Evolutionary conservation across 1,140 invertebrate genomes (phyloP).

Genomic region (Pseudomyrmex concolor): DNA sequence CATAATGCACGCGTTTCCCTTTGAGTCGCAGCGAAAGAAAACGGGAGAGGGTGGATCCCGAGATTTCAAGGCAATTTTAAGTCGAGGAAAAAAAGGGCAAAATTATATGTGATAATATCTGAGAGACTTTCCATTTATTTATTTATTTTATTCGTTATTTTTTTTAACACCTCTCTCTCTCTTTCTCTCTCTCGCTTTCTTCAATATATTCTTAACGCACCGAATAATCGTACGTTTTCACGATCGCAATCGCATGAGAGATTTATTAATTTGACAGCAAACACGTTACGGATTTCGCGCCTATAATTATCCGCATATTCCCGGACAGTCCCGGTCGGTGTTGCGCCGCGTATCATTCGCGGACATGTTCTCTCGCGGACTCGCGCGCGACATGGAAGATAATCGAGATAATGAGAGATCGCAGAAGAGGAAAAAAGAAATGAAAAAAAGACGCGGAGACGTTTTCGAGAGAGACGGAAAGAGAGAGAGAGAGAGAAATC

Average conservation of each 20-base stretch:
- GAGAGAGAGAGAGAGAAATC: constrained; percentile 11
- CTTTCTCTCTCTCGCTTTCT: background rate
- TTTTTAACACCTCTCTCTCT: background rate
- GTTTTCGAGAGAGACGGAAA: constrained; percentile 29
- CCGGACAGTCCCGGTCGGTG: background rate
- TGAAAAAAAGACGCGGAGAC: constrained; percentile 3
- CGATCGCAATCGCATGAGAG: constrained; percentile 11
- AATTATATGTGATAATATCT: background rate
- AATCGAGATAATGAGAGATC: constrained; percentile 16
- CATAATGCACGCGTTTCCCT: constrained; percentile 39
- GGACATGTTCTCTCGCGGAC: constrained; percentile 2
- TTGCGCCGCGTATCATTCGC: constrained; percentile 24
- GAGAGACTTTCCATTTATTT: background rate
- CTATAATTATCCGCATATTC: constrained; percentile 43
- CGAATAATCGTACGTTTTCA: constrained; percentile 4
- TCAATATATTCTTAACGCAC: constrained; percentile 16
- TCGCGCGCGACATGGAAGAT: constrained; percentile 27
- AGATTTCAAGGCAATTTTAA: constrained; percentile 13
- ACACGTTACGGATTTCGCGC: constrained; percentile 35
- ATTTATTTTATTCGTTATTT: background rate
- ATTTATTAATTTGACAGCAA: constrained; percentile 52
- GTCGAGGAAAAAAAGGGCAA: background rate
- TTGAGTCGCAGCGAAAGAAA: constrained; percentile 6
- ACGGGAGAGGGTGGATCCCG: background rate
- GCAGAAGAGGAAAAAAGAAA: constrained; percentile 30